Percentiles rank a stretch among this genome's conserved stretches.
Conservation (phyloP, 2,797 vertebrate genomes). For the Hozukius guyotensis region DNA sequence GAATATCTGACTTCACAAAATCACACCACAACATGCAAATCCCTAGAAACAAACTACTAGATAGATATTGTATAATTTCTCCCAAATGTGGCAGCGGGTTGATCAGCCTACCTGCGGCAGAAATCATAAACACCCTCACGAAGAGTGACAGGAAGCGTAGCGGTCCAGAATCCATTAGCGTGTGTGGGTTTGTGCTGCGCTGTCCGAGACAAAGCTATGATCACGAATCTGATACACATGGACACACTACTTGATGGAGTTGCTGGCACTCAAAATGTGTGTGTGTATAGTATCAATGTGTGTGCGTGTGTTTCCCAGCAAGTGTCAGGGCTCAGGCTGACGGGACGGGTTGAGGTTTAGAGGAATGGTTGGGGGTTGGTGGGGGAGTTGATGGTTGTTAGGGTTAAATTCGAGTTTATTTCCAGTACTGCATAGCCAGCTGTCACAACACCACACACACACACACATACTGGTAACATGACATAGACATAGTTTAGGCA, state of each 20-base stretch:
- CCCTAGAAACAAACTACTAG: neutral
- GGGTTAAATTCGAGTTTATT: slow-evolving; percentile 66
- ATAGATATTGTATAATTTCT: neutral
- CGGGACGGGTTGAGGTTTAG: slow-evolving; percentile 30
- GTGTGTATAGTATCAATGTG: slow-evolving; percentile 16
- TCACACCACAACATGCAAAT: slow-evolving; percentile 10
- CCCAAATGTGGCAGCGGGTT: neutral
- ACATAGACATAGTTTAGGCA: neutral
- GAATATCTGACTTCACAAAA: neutral
- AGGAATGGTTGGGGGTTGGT: slow-evolving; percentile 31
- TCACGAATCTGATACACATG: slow-evolving; percentile 30
- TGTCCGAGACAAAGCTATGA: slow-evolving; percentile 36
- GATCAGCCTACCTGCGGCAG: slow-evolving; percentile 61
- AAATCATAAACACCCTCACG: slow-evolving; percentile 49
- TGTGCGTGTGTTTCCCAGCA: slow-evolving; percentile 52
- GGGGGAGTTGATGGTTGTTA: slow-evolving; percentile 58
- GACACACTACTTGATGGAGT: slow-evolving; percentile 18
- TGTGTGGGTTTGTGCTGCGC: slow-evolving; percentile 7
- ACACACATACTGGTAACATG: slow-evolving; percentile 10
- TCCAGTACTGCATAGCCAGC: slow-evolving; percentile 79
- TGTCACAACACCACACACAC: slow-evolving; percentile 66
- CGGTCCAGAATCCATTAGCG: slow-evolving; percentile 66
- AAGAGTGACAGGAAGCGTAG: slow-evolving; percentile 30
- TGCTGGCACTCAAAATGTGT: slow-evolving; percentile 19
- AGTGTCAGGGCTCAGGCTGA: slow-evolving; percentile 12